Conservation (phyloP, 2,888 invertebrate genomes). For the Clepsis dumicolana region DNA sequence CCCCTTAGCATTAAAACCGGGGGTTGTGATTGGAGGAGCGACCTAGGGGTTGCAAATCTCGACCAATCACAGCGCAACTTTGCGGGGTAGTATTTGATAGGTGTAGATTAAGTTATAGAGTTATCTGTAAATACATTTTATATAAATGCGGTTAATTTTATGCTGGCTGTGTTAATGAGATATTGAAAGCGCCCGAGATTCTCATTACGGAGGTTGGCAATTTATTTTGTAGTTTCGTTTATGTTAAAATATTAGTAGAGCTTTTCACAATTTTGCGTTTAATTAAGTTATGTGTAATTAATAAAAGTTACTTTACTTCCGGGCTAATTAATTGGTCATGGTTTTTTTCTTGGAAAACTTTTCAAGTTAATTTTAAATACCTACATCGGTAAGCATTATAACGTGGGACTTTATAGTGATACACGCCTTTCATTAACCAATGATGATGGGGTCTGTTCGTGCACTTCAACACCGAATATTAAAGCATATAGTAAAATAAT, state of each 20-base stretch:
- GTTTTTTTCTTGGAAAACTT: no score
- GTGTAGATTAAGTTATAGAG: conserved; percentile 84
- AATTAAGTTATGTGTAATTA: no score
- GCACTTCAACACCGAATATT: no score
- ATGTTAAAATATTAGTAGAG: conserved; percentile 4
- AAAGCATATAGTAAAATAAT: no score
- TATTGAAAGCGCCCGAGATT: conserved; percentile 54
- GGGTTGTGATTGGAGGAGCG: conserved; percentile 67
- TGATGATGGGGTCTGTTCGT: no score
- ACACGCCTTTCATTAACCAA: no score
- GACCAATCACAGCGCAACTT: conserved; percentile 67
- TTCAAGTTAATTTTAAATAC: no score
- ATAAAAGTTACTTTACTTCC: no score
- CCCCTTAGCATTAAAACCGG: conserved; percentile 66
- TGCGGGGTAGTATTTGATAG: conserved; percentile 74
- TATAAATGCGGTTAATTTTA: conserved; percentile 74
- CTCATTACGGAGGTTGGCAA: conserved; percentile 33
- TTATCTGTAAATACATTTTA: conserved; percentile 72
- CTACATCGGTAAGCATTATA: no score
- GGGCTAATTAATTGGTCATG: no score
- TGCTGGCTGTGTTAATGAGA: conserved; percentile 69
- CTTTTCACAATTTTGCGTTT: background rate
- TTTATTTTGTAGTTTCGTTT: conserved; percentile 34
- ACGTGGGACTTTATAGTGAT: no score
- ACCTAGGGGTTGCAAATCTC: conserved; percentile 73